A percentile compares a stretch with the other conserved stretches of the same genome.
Evolutionary conservation across 1,140 invertebrate species (phyloP).

Genomic region (Nephotettix cincticeps): DNA sequence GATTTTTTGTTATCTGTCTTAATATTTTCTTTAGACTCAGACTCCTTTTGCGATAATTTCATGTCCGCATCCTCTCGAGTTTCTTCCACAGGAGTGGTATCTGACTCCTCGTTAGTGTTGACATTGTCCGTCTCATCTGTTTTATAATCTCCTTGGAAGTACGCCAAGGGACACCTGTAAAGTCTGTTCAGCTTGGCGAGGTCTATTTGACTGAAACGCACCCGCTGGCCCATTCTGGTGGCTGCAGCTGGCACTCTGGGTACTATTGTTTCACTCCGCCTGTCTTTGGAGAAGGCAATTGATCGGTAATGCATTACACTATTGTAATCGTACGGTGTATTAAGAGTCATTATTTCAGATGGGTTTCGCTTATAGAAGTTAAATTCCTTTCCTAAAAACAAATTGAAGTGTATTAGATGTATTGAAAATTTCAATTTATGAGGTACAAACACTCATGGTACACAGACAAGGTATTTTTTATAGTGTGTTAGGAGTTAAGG

Average conservation of each 20-base stretch:
- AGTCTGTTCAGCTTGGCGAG: constrained; percentile 62
- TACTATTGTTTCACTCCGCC: constrained; percentile 37
- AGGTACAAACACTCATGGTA: too few relatives aligned
- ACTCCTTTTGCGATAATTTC: too few relatives aligned
- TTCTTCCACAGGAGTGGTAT: too few relatives aligned
- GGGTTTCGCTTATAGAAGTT: constrained; percentile 25
- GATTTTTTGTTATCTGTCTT: too few relatives aligned
- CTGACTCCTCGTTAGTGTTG: too few relatives aligned
- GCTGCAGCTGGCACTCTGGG: constrained; percentile 30
- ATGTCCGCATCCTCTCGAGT: too few relatives aligned
- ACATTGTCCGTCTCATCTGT: too few relatives aligned
- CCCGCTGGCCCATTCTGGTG: constrained; percentile 58
- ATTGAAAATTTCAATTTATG: too few relatives aligned
- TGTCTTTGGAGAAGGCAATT: constrained; percentile 50
- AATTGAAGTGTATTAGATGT: too few relatives aligned
- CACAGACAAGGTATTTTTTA: too few relatives aligned
- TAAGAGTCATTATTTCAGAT: not conserved
- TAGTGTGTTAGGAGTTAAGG: too few relatives aligned
- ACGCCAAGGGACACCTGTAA: constrained; percentile 50
- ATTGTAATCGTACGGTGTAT: constrained; percentile 41
- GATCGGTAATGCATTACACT: constrained; percentile 54
- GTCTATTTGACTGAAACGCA: constrained; percentile 63
- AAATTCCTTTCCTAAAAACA: constrained; percentile 39
- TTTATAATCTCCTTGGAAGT: constrained; percentile 11
- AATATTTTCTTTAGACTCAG: too few relatives aligned